Evolutionary conservation across 2,113 vertebrate genomes (phyloP).

Genomic region (Eulacestoma nigropectus): DNA sequence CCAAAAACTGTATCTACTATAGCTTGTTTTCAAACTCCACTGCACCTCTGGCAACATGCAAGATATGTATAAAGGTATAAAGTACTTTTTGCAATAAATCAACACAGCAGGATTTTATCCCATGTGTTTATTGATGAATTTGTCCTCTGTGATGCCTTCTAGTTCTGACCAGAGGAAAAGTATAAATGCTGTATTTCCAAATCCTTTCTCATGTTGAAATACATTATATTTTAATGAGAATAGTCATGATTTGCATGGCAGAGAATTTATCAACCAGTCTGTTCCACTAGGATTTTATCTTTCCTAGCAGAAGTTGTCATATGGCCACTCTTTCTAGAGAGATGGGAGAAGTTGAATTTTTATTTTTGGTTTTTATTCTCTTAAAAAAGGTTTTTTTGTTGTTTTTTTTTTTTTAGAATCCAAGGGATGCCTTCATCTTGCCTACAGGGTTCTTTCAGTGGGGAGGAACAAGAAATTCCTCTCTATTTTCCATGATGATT

Average conservation of each 20-base stretch:
- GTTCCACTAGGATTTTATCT: background rate
- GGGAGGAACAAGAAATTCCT: background rate
- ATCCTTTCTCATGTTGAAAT: background rate
- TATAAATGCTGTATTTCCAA: background rate
- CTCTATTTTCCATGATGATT: background rate
- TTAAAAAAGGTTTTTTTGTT: background rate
- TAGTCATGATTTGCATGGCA: background rate
- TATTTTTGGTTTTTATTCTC: background rate
- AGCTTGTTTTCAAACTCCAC: background rate
- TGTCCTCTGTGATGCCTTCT: background rate
- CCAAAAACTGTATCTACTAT: background rate
- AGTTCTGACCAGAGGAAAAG: background rate
- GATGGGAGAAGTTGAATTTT: background rate
- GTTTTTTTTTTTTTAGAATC: background rate
- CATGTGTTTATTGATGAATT: background rate
- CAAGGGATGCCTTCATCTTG: rapidly evolving
- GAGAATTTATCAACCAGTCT: background rate
- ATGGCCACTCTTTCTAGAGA: background rate
- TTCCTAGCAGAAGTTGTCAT: background rate
- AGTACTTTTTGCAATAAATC: background rate
- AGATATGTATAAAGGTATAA: background rate
- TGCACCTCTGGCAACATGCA: background rate
- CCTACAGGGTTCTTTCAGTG: background rate
- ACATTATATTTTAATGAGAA: background rate
- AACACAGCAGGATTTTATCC: background rate